These are phyloP conservation scores for Acanthurus leucopareius DNA, from an alignment of 2,797 vertebrate species.

Conservation along the genomic window DNA sequence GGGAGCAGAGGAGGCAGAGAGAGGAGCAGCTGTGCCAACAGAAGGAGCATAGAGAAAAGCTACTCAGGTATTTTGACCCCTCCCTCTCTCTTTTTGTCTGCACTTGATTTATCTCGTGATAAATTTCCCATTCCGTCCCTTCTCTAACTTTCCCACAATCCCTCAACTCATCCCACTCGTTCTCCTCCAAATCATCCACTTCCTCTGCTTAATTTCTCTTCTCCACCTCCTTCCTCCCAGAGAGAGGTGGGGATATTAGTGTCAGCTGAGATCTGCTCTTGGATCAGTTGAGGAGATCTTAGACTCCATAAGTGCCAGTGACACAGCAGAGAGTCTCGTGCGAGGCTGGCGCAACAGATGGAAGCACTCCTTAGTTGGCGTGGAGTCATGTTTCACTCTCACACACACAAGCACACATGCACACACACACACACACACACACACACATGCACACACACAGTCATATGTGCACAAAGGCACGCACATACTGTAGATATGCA, in stretches of 20 bases:
- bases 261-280: slow-evolving; percentile 65
- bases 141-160: slow-evolving; percentile 42
- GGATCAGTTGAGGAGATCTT: slow-evolving; percentile 72
- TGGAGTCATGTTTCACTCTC: slow-evolving; percentile 66
- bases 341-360: slow-evolving; percentile 78
- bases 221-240: slow-evolving; percentile 39
- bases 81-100: slow-evolving; percentile 16
- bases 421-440: neutral
- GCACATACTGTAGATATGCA: slow-evolving; percentile 40
- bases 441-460: too few species aligned
- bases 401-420: slow-evolving; percentile 15
- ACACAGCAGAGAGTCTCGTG: slow-evolving; percentile 72
- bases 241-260: slow-evolving; percentile 62
- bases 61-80: slow-evolving; percentile 62
- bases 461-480: slow-evolving; percentile 41
- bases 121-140: slow-evolving; percentile 19
- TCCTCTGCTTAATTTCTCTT: slow-evolving; percentile 37
- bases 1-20: slow-evolving; percentile 60
- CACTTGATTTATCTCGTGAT: neutral
- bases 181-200: slow-evolving; percentile 38
- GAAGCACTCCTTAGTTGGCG: slow-evolving; percentile 79
- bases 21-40: slow-evolving; percentile 65
- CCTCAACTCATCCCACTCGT: slow-evolving; percentile 37
- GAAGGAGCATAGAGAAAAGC: slow-evolving; percentile 31
- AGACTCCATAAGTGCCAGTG: slow-evolving; percentile 69